Percentiles rank a stretch among this genome's conserved stretches.
Evolutionary conservation across 1,140 invertebrate genomes (phyloP).

Genomic region (Drosophila subobscura): DNA sequence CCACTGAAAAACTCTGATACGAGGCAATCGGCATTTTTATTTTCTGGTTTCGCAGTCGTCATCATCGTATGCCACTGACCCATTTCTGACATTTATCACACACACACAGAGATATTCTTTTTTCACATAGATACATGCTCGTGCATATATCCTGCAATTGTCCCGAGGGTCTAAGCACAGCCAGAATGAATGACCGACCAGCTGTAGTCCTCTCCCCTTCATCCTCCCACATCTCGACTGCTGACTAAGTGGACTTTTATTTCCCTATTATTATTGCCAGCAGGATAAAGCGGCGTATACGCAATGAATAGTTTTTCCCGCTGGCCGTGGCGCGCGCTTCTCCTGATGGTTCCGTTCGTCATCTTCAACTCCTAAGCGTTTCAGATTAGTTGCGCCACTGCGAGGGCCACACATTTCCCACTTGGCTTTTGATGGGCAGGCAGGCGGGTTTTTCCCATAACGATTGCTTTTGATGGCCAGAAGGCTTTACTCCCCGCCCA

Average conservation of each 20-base stretch:
- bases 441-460: too few species aligned
- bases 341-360: neutral
- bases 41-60: constrained; percentile 33
- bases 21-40: constrained; percentile 49
- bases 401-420: constrained; percentile 18
- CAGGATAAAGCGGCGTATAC: constrained; percentile 14
- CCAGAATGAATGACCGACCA: constrained; percentile 20
- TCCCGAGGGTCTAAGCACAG: constrained; percentile 30
- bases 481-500: too few species aligned
- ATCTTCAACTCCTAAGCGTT: constrained; percentile 28
- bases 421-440: neutral
- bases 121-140: neutral
- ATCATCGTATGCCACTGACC: constrained; percentile 53
- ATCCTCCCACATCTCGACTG: neutral
- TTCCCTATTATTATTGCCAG: constrained; percentile 48
- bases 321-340: neutral
- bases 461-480: too few species aligned
- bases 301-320: constrained; percentile 18
- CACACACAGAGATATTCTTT: neutral
- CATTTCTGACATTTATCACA: constrained; percentile 68
- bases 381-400: constrained; percentile 30
- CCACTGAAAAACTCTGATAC: constrained; percentile 45
- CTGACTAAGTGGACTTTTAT: constrained; percentile 65
- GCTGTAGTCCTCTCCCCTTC: neutral
- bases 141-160: constrained; percentile 12